A percentile compares a stretch with the other conserved stretches of the same genome.
These are phyloP conservation scores for Spilarctia lutea DNA, from an alignment of 2,888 invertebrate species.

Conservation along the genomic window DNA sequence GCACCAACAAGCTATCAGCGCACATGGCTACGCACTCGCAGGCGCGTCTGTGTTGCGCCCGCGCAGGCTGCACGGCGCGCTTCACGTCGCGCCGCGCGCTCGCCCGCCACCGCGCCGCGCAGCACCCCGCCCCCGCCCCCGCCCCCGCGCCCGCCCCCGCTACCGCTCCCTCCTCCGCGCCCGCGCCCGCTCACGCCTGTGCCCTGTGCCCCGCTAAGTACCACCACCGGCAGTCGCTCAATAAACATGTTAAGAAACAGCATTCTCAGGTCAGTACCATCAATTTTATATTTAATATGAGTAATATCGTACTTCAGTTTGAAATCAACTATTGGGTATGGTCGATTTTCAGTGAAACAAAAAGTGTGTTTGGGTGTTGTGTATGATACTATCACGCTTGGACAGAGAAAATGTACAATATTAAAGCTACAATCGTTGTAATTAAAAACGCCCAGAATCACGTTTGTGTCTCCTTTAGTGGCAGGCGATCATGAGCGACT, in stretches of 20 bases:
- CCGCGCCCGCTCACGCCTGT: slow-evolving; percentile 51
- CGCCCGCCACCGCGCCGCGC: slow-evolving; percentile 43
- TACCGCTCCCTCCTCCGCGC: slow-evolving; percentile 40
- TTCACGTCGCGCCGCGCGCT: slow-evolving; percentile 49
- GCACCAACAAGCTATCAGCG: slow-evolving; percentile 73
- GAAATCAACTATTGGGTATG: too few relatives aligned
- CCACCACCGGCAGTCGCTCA: slow-evolving; percentile 70
- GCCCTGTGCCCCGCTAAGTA: slow-evolving; percentile 60
- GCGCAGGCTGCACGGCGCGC: slow-evolving; percentile 45
- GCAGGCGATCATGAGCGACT: too few relatives aligned
- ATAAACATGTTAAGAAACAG: slow-evolving; percentile 65
- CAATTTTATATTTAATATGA: not conserved
- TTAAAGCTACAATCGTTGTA: too few relatives aligned
- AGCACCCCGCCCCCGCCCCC: slow-evolving; percentile 36
- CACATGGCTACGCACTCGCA: slow-evolving; percentile 64
- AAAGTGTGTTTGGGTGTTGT: too few relatives aligned
- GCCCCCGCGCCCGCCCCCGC: slow-evolving; percentile 34
- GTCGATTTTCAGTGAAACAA: too few relatives aligned
- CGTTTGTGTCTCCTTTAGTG: too few relatives aligned
- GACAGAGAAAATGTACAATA: too few relatives aligned
- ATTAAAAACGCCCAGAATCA: too few relatives aligned
- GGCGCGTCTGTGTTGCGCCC: slow-evolving; percentile 43
- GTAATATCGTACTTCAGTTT: too few relatives aligned
- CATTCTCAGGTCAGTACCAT: slow-evolving; percentile 52
- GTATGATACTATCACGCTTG: too few relatives aligned